Base-by-base conservation (phyloP, 2,797 vertebrate species). In the Sciurus vulgaris region DNA sequence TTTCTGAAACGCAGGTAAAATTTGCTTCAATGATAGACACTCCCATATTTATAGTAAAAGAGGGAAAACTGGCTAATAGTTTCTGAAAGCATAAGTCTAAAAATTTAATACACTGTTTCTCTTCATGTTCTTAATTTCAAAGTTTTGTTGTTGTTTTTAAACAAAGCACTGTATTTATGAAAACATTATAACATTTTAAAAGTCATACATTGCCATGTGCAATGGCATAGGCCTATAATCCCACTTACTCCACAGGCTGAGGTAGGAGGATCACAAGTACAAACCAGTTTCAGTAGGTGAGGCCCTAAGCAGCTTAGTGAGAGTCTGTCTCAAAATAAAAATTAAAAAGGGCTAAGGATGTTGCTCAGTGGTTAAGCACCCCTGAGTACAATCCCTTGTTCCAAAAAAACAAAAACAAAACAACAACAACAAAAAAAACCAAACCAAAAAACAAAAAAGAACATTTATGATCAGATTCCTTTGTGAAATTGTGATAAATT, bases 181-280 rank as follows among this genome's bases (percentile, higher is more conserved):
- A 89, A 95, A 35, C 9, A 65, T 78, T 12, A 87, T 24, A 30
- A 77, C 11, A 7, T 86, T 78, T 49, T 91, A 63, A 93, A 94
- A 92, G n/a, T 74, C 47, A 69, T 28, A 59, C 26, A 4, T 35
- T 56, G 28, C 54, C 54, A 22, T 56, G 20, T 22, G 54, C 20
- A 56, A 18, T 56, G 54, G 54, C 18, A 6, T 7, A 56, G 54
- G 54, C 54, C 18, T 56, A 22, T 56, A 56, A 56, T 56, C 15
- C 18, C 54, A 56, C 18, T 7, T 7, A 20, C 18, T 56, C 54
- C 54, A 56, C 20, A 8, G 7, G 54, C 54, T 22, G 54, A 56
- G 54, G 54, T 7, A 56, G 18, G 20, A 56, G 20, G 54, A 56
- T 56, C 54, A 56, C 54, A 56, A 56, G 54, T 56, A 8, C 54